These are phyloP conservation scores for Lipophrys pholis DNA, from an alignment of 2,113 vertebrate species.

Conservation along the genomic window DNA sequence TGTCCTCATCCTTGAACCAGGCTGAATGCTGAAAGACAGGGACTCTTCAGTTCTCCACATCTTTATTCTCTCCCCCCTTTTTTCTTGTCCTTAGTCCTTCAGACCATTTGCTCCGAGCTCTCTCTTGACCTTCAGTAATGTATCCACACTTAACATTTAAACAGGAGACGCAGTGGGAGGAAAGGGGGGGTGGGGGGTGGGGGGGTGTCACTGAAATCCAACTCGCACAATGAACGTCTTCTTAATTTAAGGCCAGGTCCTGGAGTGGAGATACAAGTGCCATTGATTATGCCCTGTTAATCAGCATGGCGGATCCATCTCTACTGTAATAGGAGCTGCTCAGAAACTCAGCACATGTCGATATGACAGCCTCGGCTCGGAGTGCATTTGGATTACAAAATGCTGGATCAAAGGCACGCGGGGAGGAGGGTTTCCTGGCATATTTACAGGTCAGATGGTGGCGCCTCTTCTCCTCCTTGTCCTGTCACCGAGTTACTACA, in stretches of 20 bases:
- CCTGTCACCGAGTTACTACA: slow-evolving; percentile 47
- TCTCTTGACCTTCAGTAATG: slow-evolving; percentile 68
- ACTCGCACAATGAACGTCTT: slow-evolving; percentile 28
- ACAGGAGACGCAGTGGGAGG: slow-evolving; percentile 34
- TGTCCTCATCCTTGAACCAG: slow-evolving; percentile 56
- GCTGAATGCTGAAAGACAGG: slow-evolving; percentile 40
- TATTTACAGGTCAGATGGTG: slow-evolving; percentile 64
- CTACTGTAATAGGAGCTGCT: background rate
- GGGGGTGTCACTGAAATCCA: slow-evolving; percentile 16
- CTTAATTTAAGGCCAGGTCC: slow-evolving; percentile 33
- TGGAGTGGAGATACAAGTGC: background rate
- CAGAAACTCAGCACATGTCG: background rate
- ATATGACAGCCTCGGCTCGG: background rate
- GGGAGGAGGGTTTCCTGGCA: slow-evolving; percentile 61
- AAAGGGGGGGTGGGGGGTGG: background rate
- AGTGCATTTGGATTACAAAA: slow-evolving; percentile 67
- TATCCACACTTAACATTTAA: slow-evolving; percentile 55
- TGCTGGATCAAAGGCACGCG: slow-evolving; percentile 67
- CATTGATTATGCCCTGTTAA: slow-evolving; percentile 21
- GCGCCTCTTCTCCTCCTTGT: slow-evolving; percentile 34
- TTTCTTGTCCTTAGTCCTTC: slow-evolving; percentile 7
- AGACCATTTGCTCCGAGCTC: slow-evolving; percentile 18
- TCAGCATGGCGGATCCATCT: background rate
- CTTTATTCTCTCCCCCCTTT: slow-evolving; percentile 37
- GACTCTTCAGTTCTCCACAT: slow-evolving; percentile 49